phyloP scores from a whole-genome alignment of 1,140 invertebrate species.

The Megalonaias nervosa region DNA sequence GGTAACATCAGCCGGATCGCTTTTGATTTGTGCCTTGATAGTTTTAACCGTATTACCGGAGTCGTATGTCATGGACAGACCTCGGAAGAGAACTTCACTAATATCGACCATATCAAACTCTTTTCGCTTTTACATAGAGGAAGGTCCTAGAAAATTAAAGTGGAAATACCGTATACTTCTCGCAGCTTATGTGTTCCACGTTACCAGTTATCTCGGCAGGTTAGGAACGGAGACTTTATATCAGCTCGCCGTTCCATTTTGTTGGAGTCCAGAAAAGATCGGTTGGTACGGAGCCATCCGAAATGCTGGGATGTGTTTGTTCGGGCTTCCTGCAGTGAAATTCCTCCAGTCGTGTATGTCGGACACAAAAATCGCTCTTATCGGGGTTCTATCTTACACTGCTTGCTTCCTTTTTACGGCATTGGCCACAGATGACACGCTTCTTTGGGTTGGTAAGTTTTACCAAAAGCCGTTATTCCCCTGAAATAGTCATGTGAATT shows the following conservation, averaged over 20 bases:
- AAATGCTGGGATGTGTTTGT: constrained; percentile 9
- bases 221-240: constrained; percentile 25
- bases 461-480: no score
- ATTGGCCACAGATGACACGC: constrained; percentile 10
- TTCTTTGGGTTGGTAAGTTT: constrained; percentile 21
- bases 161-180: constrained; percentile 29
- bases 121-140: constrained; percentile 16
- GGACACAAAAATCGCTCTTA: constrained; percentile 18
- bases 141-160: constrained; percentile 5
- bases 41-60: constrained; percentile 20
- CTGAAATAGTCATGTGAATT: no score
- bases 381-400: constrained; percentile 16
- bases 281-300: constrained; percentile 19
- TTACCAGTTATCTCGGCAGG: constrained; percentile 21
- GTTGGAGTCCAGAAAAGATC: constrained; percentile 19
- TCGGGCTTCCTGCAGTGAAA: constrained; percentile 15
- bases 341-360: constrained; percentile 3
- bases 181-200: constrained; percentile 18
- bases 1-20: background rate
- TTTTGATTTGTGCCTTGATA: constrained; percentile 5
- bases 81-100: constrained; percentile 1
- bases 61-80: constrained; percentile 15
- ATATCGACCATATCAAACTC: constrained; percentile 8
- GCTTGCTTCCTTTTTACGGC: constrained; percentile 25
- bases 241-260: constrained; percentile 22